phyloP scores from a whole-genome alignment of 1,140 invertebrate genomes.

The Drosophila sturtevanti region DNA sequence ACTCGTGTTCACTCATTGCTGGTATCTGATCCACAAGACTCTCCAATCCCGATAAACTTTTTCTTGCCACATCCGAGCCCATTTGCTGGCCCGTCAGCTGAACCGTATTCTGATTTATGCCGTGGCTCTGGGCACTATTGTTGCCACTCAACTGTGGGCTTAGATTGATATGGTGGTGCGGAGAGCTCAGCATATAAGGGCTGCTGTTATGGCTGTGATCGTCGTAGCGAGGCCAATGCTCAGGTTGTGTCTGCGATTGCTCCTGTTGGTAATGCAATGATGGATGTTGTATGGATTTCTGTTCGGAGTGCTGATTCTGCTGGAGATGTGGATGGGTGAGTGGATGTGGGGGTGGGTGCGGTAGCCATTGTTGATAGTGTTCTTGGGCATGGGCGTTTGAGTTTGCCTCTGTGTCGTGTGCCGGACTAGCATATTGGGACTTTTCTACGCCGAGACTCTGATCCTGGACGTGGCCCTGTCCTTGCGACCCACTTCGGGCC shows the following conservation, averaged over 20 bases:
- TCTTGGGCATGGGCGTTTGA: constrained; percentile 35
- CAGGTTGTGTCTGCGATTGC: constrained; percentile 26
- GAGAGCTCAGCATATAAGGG: constrained; percentile 48
- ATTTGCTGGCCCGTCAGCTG: constrained; percentile 12
- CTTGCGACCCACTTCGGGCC: constrained; percentile 8
- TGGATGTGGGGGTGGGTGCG: constrained; percentile 22
- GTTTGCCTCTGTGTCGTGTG: constrained; percentile 23
- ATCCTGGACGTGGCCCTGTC: constrained; percentile 15
- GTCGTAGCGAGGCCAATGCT: constrained; percentile 55
- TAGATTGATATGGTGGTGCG: constrained; percentile 53
- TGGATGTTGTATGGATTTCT: constrained; percentile 62
- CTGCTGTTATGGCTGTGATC: constrained; percentile 33
- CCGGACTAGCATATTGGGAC: constrained; percentile 37
- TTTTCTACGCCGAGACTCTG: constrained; percentile 21
- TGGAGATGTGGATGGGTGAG: constrained; percentile 38
- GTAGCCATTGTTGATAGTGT: constrained; percentile 64
- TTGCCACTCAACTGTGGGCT: constrained; percentile 30
- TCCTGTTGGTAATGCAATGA: constrained; percentile 37
- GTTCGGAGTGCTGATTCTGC: constrained; percentile 61
- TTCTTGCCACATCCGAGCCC: constrained; percentile 90
- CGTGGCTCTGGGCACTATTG: constrained; percentile 70
- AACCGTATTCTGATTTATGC: constrained; percentile 83
- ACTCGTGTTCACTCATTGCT: constrained; percentile 88
- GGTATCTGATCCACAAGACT: constrained; percentile 96
- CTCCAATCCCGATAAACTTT: constrained; percentile 94